These are phyloP conservation scores for Zaprionus camerounensis DNA, from an alignment of 1,140 invertebrate species.

Conservation along the genomic window DNA sequence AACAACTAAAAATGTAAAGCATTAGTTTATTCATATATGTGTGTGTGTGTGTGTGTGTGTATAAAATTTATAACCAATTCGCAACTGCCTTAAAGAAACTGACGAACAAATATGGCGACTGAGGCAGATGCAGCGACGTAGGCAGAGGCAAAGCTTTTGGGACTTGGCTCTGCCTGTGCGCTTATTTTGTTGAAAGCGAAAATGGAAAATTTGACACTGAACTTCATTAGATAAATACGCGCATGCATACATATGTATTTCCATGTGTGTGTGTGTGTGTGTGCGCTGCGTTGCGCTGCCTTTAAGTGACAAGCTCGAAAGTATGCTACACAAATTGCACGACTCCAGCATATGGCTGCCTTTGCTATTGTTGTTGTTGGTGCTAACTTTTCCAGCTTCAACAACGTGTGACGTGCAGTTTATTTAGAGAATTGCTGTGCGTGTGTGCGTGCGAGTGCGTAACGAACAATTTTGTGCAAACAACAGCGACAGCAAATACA, in stretches of 20 bases:
- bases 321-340: constrained; percentile 54
- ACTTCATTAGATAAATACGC: constrained; percentile 55
- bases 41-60: constrained; percentile 8
- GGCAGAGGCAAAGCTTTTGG: constrained; percentile 30
- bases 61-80: background rate
- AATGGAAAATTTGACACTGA: constrained; percentile 76
- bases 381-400: constrained; percentile 18
- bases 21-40: background rate
- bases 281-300: constrained; percentile 27
- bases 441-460: constrained; percentile 19
- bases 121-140: background rate
- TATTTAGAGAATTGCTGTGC: constrained; percentile 31
- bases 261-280: constrained; percentile 1
- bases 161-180: background rate
- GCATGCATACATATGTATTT: constrained; percentile 17
- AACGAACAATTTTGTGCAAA: constrained; percentile 38
- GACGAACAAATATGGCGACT: constrained; percentile 43
- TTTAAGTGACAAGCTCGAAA: constrained; percentile 49
- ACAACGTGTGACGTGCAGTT: constrained; percentile 33
- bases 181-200: constrained; percentile 60
- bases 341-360: constrained; percentile 60
- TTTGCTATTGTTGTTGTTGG: constrained; percentile 1
- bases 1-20: constrained; percentile 33
- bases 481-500: constrained; percentile 16
- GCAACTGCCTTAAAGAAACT: constrained; percentile 19